These are phyloP conservation scores for Drosophila bocqueti DNA, from an alignment of 1,140 invertebrate genomes.

Conservation along the genomic window DNA sequence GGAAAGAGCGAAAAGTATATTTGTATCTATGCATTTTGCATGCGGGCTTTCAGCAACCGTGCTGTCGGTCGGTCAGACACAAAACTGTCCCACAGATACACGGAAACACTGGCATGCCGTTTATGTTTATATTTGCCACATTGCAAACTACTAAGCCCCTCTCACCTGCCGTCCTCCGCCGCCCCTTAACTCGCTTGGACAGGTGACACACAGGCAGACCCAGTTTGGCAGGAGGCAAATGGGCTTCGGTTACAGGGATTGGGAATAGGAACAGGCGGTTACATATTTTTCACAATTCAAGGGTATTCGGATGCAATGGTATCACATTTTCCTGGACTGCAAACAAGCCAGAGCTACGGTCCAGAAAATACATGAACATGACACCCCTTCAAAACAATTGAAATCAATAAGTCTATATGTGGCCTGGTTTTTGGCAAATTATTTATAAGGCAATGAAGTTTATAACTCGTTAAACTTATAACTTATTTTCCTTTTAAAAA, in stretches of 20 bases:
- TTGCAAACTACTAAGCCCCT: constrained; percentile 8
- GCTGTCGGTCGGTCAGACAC: constrained; percentile 53
- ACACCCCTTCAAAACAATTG: neutral
- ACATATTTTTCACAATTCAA: neutral
- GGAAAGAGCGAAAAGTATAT: constrained; percentile 46
- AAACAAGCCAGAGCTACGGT: neutral
- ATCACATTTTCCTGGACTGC: neutral
- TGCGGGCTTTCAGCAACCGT: constrained; percentile 68
- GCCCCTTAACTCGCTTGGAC: neutral
- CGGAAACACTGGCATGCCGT: constrained; percentile 24
- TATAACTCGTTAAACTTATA: neutral
- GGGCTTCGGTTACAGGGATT: neutral
- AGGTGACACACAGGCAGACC: constrained; percentile 2
- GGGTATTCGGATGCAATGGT: neutral
- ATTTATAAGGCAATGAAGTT: neutral
- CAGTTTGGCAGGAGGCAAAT: constrained; percentile 6
- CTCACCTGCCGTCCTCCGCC: constrained; percentile 14
- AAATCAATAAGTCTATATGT: neutral
- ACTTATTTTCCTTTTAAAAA: neutral
- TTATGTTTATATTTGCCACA: constrained; percentile 59
- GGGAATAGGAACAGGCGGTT: neutral
- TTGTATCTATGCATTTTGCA: constrained; percentile 66
- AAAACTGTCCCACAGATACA: constrained; percentile 16
- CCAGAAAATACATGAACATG: too few relatives aligned
- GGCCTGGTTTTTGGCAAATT: neutral